phyloP scores from a whole-genome alignment of 1,140 invertebrate species.

The Aricia agestis region DNA sequence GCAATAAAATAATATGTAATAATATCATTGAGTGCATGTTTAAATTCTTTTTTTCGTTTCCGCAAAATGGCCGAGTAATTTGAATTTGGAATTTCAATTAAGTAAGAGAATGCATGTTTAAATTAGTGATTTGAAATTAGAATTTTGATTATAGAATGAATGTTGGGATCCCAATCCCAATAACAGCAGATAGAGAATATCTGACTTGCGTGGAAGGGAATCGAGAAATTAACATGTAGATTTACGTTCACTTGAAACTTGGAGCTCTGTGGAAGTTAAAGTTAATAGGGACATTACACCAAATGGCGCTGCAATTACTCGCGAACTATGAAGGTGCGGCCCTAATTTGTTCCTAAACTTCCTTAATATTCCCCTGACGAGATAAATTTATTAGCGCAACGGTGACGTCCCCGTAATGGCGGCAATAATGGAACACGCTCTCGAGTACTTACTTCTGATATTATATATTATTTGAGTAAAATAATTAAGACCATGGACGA shows the following conservation, averaged over 20 bases:
- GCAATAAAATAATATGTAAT: too few relatives aligned
- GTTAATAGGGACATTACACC: constrained; percentile 42
- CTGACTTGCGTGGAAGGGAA: too few relatives aligned
- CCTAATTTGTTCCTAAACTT: constrained; percentile 71
- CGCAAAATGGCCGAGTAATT: not conserved
- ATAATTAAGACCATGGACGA: too few relatives aligned
- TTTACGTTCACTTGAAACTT: not conserved
- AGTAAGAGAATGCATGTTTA: too few relatives aligned
- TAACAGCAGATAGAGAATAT: too few relatives aligned
- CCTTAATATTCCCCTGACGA: constrained; percentile 69
- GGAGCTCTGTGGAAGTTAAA: not conserved
- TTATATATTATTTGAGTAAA: too few relatives aligned
- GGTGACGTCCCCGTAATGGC: constrained; percentile 45
- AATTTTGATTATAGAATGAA: not conserved
- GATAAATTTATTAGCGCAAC: constrained; percentile 68
- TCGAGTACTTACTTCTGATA: not conserved
- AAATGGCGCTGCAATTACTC: constrained; percentile 59
- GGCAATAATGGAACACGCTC: constrained; percentile 33
- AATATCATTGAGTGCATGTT: too few relatives aligned
- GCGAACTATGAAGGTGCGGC: constrained; percentile 56
- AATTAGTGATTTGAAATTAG: not conserved
- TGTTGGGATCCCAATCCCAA: too few relatives aligned
- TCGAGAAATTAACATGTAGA: not conserved
- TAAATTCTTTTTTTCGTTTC: too few relatives aligned
- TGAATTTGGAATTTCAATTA: not conserved